Base-by-base conservation (phyloP, 30 jellyfish, hydroid and myxozoan genomes). In the Pelagia noctiluca region DNA sequence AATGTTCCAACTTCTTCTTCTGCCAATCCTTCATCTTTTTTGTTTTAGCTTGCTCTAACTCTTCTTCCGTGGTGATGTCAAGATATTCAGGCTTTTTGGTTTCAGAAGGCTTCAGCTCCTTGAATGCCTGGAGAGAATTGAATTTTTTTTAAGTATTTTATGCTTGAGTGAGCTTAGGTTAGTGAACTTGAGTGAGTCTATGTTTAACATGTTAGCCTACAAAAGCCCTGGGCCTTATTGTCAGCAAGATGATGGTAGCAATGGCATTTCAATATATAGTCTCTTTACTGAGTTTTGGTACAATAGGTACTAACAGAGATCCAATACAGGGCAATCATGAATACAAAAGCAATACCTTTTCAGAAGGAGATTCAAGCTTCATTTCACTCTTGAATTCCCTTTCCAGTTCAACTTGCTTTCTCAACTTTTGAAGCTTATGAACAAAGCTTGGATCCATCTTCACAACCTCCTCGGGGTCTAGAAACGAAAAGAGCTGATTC, bases 401-500 rank as follows among this genome's bases (percentile, higher is more conserved):
- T 25, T 79, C 90, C 68, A 86, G 82, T 26, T 54, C 87, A 25
- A 74, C 79, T 36, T 79, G 35, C 42, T 75, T 32, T 18, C 98
- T 68, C 35, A 86, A 73, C 60, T 92, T 82, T 38, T 92, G 87
- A 18, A 92, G 85, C 60, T 86, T 62, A 54, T 79, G 88, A 50
- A 92, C 96, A 35, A 87, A 71, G 33, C 23, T 42, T 62, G 95
- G 95, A 64, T 86, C 98, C 89, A 92, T 42, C 13, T 19, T 52
- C 18, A 46, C 91, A n/a, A 92, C 89, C 31, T 92, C 98, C 47
- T 57, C 53, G 32, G 98, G 97, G 54, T 92, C 98, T 92, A 13
- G 7, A 35, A 13, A 35, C 24, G n/a, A n/a, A n/a, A n/a, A n/a
- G n/a, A n/a, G n/a, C n/a, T n/a, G n/a, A n/a, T n/a, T n/a, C n/a